Conservation (phyloP, 2,888 invertebrate genomes). For the Drosophila stalkeri region DNA sequence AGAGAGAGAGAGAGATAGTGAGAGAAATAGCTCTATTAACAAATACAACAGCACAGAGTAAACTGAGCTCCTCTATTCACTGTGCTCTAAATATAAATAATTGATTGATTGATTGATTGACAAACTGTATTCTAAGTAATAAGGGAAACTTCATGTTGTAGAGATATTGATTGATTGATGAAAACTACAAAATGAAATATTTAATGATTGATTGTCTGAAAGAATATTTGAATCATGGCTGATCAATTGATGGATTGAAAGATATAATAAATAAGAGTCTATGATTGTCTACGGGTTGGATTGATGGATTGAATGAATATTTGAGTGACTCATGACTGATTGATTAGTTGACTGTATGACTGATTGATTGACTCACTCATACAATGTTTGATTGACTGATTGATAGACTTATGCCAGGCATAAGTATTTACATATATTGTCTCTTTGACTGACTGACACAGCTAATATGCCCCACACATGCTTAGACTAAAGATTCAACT, state of each 20-base stretch:
- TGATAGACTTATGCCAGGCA: not conserved
- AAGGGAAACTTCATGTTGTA: not conserved
- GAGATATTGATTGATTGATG: not conserved
- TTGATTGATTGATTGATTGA: constrained; percentile 3
- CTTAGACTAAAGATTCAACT: not conserved
- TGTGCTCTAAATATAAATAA: not conserved
- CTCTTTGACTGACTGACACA: not conserved
- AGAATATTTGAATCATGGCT: no score
- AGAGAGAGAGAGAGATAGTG: not conserved
- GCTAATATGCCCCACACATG: not conserved
- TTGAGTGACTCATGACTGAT: no score
- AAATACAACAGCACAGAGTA: not conserved
- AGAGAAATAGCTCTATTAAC: not conserved
- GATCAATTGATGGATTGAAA: no score
- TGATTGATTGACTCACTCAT: not conserved
- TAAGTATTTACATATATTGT: no score
- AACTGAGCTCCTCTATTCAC: not conserved
- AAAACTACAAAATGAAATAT: not conserved
- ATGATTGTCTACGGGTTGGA: no score
- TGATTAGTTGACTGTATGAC: not conserved
- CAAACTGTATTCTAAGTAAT: not conserved
- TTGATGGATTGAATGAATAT: no score
- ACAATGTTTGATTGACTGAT: not conserved
- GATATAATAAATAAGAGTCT: no score
- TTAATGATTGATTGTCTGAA: no score